Conservation (phyloP, 2,797 vertebrate species). For the Bovichtus diacanthus region DNA sequence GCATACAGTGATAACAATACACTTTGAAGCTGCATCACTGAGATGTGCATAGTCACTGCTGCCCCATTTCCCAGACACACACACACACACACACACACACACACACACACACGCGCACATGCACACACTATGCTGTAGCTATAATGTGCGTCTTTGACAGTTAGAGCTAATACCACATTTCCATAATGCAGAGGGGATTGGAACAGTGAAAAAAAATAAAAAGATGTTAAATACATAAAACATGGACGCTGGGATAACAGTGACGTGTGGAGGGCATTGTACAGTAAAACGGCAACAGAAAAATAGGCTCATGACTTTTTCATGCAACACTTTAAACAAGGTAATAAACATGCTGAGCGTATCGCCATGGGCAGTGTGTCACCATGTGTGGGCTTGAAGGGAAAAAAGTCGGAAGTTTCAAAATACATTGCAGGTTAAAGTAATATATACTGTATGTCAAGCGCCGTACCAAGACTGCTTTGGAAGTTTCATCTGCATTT, state of each 20-base stretch:
- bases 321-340: slow-evolving; percentile 43
- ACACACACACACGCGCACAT: neutral
- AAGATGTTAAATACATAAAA: slow-evolving; percentile 52
- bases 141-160: slow-evolving; percentile 29
- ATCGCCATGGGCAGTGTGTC: neutral
- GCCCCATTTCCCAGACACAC: slow-evolving; percentile 30
- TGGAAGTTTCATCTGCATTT: slow-evolving; percentile 47
- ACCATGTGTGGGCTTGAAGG: neutral
- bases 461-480: neutral
- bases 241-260: slow-evolving; percentile 48
- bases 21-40: slow-evolving; percentile 58
- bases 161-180: slow-evolving; percentile 26
- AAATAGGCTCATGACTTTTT: slow-evolving; percentile 56
- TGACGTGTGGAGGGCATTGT: slow-evolving; percentile 41
- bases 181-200: slow-evolving; percentile 24
- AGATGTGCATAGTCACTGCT: slow-evolving; percentile 57
- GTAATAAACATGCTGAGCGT: slow-evolving; percentile 25
- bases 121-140: slow-evolving; percentile 9
- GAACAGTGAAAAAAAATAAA: neutral
- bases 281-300: slow-evolving; percentile 16
- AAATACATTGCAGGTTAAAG: neutral
- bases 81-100: neutral
- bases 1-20: slow-evolving; percentile 57
- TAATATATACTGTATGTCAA: slow-evolving; percentile 26
- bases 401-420: neutral